These are phyloP conservation scores for Equus quagga DNA, from an alignment of 2,113 vertebrate genomes.

Conservation along the genomic window DNA sequence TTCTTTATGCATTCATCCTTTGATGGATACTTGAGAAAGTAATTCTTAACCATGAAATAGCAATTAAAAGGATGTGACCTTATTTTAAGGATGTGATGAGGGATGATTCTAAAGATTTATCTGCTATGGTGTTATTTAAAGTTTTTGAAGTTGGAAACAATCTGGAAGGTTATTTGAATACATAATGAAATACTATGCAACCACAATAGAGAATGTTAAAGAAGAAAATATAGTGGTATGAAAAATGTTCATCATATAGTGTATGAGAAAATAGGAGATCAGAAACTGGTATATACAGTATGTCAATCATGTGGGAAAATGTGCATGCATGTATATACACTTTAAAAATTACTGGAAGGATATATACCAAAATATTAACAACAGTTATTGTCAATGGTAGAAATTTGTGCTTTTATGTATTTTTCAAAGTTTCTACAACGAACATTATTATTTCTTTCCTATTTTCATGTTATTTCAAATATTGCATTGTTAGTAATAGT, in stretches of 20 bases:
- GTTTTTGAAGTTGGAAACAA: neutral
- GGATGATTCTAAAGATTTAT: neutral
- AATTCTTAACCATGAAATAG: neutral
- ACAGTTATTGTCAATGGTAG: neutral
- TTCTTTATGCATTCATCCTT: neutral
- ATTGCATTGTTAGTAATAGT: neutral
- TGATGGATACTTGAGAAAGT: neutral
- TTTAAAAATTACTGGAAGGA: neutral
- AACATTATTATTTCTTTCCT: neutral
- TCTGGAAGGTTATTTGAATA: neutral
- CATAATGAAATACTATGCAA: neutral
- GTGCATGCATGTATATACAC: neutral
- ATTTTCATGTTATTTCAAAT: conserved; percentile 3
- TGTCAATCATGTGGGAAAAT: neutral
- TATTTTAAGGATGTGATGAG: neutral
- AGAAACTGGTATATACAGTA: neutral
- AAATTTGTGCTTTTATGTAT: neutral
- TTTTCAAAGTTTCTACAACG: neutral
- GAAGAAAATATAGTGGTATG: neutral
- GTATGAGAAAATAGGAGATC: neutral
- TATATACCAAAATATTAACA: neutral
- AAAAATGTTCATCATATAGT: neutral
- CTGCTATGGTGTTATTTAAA: neutral
- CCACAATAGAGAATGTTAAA: neutral
- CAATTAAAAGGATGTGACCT: neutral